Conservation (phyloP, 2,888 invertebrate genomes). For the Stramonita haemastoma region DNA sequence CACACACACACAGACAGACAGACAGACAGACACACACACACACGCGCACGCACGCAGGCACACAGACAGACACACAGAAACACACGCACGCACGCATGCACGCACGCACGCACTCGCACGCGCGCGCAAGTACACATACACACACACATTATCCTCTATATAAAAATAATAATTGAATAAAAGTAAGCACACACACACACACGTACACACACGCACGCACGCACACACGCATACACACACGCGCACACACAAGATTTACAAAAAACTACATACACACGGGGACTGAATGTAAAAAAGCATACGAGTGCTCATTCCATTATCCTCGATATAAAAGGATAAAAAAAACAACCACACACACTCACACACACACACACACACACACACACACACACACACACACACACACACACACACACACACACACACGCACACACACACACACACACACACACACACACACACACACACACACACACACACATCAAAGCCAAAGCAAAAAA, state of each 20-base stretch:
- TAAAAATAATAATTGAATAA: background rate
- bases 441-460: background rate
- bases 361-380: background rate
- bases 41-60: background rate
- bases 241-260: background rate
- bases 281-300: too few species aligned
- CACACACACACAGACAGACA: background rate
- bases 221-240: background rate
- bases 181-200: background rate
- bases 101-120: background rate
- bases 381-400: too few species aligned
- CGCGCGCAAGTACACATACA: background rate
- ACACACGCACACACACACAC: too few species aligned
- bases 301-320: too few species aligned
- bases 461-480: background rate
- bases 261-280: too few species aligned
- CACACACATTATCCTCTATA: background rate
- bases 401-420: too few species aligned
- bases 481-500: background rate
- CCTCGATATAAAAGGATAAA: too few species aligned
- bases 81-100: background rate
- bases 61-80: background rate
- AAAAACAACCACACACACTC: background rate
- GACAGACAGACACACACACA: too few species aligned
- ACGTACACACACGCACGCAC: background rate